Percentiles rank a stretch among this genome's conserved stretches.
These are phyloP conservation scores for Drepana arcuata DNA, from an alignment of 1,140 invertebrate genomes.

Conservation along the genomic window DNA sequence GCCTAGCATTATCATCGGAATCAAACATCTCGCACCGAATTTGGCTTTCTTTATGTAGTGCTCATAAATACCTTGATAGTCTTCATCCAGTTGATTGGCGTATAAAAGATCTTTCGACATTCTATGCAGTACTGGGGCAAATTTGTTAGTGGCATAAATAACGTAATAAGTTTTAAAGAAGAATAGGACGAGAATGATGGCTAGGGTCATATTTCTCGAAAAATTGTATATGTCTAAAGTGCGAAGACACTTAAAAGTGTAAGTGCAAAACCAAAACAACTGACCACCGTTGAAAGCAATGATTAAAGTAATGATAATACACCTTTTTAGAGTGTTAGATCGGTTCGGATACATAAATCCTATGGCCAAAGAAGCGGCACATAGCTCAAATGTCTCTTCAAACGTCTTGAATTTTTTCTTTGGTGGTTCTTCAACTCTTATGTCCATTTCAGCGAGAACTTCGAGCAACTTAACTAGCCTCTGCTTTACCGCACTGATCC, in stretches of 20 bases:
- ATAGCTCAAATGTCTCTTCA: conserved; percentile 40
- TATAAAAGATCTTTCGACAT: conserved; percentile 36
- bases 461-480: too few relatives aligned
- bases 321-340: conserved; percentile 18
- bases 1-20: conserved; percentile 32
- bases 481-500: too few relatives aligned
- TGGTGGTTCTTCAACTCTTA: too few relatives aligned
- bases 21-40: conserved; percentile 32
- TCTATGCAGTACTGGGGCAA: conserved; percentile 27
- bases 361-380: conserved; percentile 36
- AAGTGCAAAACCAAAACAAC: conserved; percentile 36
- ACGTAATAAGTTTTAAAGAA: conserved; percentile 42
- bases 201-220: conserved; percentile 34
- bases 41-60: conserved; percentile 34
- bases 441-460: too few relatives aligned
- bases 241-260: conserved; percentile 29
- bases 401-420: conserved; percentile 34
- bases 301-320: conserved; percentile 17
- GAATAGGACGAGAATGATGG: conserved; percentile 29
- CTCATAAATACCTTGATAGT: conserved; percentile 35
- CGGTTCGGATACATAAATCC: conserved; percentile 40
- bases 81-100: conserved; percentile 34
- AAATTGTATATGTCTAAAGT: conserved; percentile 34
- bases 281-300: conserved; percentile 20
- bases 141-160: conserved; percentile 26